A percentile compares a stretch with the other conserved stretches of the same genome.
Evolutionary conservation across 2,888 invertebrate genomes (phyloP).

Genomic region (Microplitis manilae): DNA sequence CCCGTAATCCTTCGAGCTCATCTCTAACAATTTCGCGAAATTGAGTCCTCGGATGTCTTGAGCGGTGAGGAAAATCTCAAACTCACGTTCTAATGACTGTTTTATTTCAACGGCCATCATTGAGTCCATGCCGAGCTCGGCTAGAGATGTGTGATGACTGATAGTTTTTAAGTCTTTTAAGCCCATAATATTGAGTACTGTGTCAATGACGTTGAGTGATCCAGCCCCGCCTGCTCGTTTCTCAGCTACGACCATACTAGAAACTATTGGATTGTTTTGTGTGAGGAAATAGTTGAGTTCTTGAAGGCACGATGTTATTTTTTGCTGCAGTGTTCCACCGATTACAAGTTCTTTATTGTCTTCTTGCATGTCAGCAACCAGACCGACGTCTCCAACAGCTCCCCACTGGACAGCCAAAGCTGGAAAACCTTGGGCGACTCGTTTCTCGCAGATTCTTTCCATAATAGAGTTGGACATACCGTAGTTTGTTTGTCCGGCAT

Average conservation of each 20-base stretch:
- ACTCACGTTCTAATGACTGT: conserved; percentile 91
- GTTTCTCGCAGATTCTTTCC: conserved; percentile 75
- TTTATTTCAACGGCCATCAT: conserved; percentile 98
- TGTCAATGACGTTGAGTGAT: conserved; percentile 80
- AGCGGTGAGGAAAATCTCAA: conserved; percentile 87
- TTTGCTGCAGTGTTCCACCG: conserved; percentile 88
- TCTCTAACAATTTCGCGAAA: conserved; percentile 77
- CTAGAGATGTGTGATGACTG: conserved; percentile 81
- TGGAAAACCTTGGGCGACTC: conserved; percentile 71
- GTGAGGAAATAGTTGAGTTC: conserved; percentile 84
- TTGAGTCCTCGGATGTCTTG: conserved; percentile 89
- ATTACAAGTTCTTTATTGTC: conserved; percentile 80
- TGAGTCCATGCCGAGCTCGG: conserved; percentile 96
- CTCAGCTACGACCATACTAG: conserved; percentile 91
- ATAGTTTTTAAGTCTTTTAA: conserved; percentile 46
- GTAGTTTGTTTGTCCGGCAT: conserved; percentile 79
- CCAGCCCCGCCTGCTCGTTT: conserved; percentile 78
- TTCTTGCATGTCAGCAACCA: conserved; percentile 84
- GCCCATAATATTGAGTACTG: conserved; percentile 78
- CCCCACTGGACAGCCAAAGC: conserved; percentile 78
- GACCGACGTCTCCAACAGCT: conserved; percentile 81
- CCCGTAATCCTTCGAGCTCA: conserved; percentile 55
- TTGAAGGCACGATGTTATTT: conserved; percentile 85
- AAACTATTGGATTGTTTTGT: conserved; percentile 77
- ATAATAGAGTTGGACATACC: conserved; percentile 74